Evolutionary conservation across 2,113 vertebrate genomes (phyloP).

Genomic region (Sylvicapra grimmia): DNA sequence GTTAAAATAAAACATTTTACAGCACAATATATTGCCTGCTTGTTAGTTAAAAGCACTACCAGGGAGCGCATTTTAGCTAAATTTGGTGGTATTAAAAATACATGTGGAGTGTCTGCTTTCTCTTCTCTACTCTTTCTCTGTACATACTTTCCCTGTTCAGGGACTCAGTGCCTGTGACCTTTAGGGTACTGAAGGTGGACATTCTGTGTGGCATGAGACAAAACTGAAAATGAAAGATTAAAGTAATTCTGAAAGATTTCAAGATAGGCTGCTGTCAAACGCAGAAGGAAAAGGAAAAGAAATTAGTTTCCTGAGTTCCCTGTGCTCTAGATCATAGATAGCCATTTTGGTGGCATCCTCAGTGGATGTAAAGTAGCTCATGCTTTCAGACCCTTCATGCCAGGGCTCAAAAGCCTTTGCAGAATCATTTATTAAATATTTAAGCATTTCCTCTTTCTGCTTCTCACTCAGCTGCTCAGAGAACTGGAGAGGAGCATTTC

Average conservation of each 20-base stretch:
- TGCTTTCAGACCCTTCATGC: slow-evolving; percentile 60
- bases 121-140: slow-evolving; percentile 32
- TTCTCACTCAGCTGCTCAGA: slow-evolving; percentile 38
- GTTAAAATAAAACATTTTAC: slow-evolving; percentile 79
- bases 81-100: slow-evolving; percentile 72
- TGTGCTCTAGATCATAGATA: slow-evolving; percentile 63
- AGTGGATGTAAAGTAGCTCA: slow-evolving; percentile 52
- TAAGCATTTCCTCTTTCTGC: slow-evolving; percentile 64
- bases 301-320: slow-evolving; percentile 54
- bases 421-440: slow-evolving; percentile 77
- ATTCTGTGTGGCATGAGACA: slow-evolving; percentile 70
- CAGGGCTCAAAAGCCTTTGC: slow-evolving; percentile 54
- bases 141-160: slow-evolving; percentile 67
- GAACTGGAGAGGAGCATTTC: slow-evolving; percentile 47
- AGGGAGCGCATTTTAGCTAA: slow-evolving; percentile 65
- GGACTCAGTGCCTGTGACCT: slow-evolving; percentile 69
- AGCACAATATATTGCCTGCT: slow-evolving; percentile 68
- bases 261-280: slow-evolving; percentile 69
- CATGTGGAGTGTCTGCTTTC: slow-evolving; percentile 52
- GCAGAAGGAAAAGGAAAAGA: slow-evolving; percentile 50
- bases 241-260: slow-evolving; percentile 78
- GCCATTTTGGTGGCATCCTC: slow-evolving; percentile 66
- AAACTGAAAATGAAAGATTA: slow-evolving; percentile 79
- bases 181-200: slow-evolving; percentile 70
- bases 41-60: slow-evolving; percentile 78